These are phyloP conservation scores for Xiphias gladius DNA, from an alignment of 2,113 vertebrate genomes.

Conservation along the genomic window DNA sequence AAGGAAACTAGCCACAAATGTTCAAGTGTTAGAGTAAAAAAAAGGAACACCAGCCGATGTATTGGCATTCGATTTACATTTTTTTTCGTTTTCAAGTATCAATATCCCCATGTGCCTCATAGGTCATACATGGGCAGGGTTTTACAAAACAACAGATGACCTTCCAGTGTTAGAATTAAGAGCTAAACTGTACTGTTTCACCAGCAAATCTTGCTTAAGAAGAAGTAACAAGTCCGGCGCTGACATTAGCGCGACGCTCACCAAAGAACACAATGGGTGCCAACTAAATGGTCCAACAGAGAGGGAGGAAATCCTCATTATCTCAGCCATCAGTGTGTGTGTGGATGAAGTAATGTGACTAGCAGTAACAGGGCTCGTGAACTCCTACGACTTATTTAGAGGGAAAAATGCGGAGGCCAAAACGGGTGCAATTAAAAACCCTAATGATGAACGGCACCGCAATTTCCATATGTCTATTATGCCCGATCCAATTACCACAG, in stretches of 20 bases:
- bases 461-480: constrained; percentile 86
- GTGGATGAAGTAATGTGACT: constrained; percentile 35
- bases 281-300: constrained; percentile 7
- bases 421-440: constrained; percentile 81
- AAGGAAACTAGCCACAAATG: too few relatives aligned
- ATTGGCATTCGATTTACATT: not conserved
- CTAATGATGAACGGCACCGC: constrained; percentile 87
- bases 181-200: not conserved
- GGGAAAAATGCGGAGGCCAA: constrained; percentile 48
- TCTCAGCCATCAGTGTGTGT: constrained; percentile 5
- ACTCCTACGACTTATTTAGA: constrained; percentile 77
- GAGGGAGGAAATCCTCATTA: constrained; percentile 56
- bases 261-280: constrained; percentile 25
- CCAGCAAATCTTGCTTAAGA: not conserved
- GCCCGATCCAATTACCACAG: constrained; percentile 81
- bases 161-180: not conserved
- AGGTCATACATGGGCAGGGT: not conserved
- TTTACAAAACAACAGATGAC: not conserved
- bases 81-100: not conserved
- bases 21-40: too few relatives aligned
- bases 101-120: not conserved
- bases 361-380: constrained; percentile 48
- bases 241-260: not conserved
- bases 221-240: not conserved
- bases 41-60: too few relatives aligned